These are phyloP conservation scores for Oscheius sp. DNA, from an alignment of 2,888 invertebrate species.

Conservation along the genomic window DNA sequence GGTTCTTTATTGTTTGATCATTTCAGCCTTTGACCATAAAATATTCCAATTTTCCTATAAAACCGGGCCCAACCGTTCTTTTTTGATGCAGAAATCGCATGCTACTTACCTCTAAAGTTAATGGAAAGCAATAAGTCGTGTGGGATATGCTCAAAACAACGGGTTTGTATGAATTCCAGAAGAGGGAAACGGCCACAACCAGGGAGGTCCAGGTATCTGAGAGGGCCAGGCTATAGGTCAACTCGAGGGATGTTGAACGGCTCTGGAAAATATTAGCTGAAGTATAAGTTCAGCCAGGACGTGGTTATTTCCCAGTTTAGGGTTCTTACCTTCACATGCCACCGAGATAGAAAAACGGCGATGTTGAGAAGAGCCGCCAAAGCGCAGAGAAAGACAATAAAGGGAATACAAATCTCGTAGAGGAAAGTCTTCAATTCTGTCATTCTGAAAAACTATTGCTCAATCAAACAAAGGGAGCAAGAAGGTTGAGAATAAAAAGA, in stretches of 20 bases:
- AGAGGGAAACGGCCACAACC: constrained; percentile 74
- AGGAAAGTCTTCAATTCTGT: constrained; percentile 46
- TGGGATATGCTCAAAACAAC: constrained; percentile 54
- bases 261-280: constrained; percentile 21
- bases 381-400: constrained; percentile 50
- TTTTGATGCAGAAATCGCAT: background rate
- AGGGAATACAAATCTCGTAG: constrained; percentile 58
- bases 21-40: no score
- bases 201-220: constrained; percentile 61
- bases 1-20: no score
- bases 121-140: constrained; percentile 64
- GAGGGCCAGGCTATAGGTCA: constrained; percentile 59
- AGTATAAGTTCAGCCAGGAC: background rate
- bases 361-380: constrained; percentile 59
- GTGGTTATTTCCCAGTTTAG: background rate
- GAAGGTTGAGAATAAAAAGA: background rate
- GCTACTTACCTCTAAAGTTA: constrained; percentile 61
- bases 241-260: constrained; percentile 52
- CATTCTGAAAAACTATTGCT: constrained; percentile 5
- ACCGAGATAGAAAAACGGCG: constrained; percentile 51
- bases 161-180: constrained; percentile 75
- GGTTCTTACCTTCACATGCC: constrained; percentile 41
- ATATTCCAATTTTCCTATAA: no score
- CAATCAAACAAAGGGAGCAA: background rate
- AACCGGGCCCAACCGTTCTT: background rate